Evolutionary conservation across 2,113 vertebrate genomes (phyloP).

Genomic region (Drymodes brunneopygia): DNA sequence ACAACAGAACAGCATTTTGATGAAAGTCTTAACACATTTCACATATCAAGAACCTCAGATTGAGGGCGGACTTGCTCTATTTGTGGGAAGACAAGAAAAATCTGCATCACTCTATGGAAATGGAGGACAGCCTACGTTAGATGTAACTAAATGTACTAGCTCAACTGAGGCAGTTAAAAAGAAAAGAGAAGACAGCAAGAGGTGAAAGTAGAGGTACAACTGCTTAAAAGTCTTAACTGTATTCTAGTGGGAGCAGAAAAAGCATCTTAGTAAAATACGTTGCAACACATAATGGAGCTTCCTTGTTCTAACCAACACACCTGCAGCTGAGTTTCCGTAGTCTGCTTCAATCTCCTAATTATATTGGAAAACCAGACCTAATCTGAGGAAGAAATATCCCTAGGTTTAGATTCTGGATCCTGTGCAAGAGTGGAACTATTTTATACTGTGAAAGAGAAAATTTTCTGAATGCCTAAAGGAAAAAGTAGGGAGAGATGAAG

Average conservation of each 20-base stretch:
- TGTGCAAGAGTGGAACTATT: background rate
- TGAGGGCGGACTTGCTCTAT: background rate
- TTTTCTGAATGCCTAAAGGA: background rate
- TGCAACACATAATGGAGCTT: background rate
- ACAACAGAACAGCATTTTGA: background rate
- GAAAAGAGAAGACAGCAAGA: background rate
- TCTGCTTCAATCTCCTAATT: background rate
- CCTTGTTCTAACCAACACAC: background rate
- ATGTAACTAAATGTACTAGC: background rate
- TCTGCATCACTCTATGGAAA: background rate
- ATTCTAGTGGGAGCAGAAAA: background rate
- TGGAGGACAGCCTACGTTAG: background rate
- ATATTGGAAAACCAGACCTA: background rate
- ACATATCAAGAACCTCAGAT: background rate
- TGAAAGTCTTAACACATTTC: background rate
- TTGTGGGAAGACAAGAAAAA: background rate
- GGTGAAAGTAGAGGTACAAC: background rate
- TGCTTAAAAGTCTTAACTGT: background rate
- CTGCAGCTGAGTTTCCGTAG: background rate
- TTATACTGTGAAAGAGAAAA: background rate
- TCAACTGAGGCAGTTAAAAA: background rate
- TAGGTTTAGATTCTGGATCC: background rate
- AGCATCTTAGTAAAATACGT: background rate
- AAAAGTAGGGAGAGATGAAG: background rate
- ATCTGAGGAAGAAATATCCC: background rate